These are phyloP conservation scores for Latrodectus geometricus DNA, from an alignment of 1,140 invertebrate species.

Conservation along the genomic window DNA sequence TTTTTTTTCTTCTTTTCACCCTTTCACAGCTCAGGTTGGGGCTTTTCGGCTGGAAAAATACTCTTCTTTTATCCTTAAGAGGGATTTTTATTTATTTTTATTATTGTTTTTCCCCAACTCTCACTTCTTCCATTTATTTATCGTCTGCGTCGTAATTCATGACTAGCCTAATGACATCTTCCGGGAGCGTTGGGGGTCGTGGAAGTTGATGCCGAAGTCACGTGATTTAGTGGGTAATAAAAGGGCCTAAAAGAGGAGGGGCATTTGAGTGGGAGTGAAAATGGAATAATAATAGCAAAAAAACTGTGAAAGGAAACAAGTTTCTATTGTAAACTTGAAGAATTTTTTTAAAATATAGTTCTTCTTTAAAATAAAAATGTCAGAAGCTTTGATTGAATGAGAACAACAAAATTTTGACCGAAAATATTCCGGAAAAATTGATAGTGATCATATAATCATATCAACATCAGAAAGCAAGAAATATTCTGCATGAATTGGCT, in stretches of 20 bases:
- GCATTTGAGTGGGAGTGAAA: not conserved
- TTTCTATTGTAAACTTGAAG: too few species aligned
- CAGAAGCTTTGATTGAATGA: too few species aligned
- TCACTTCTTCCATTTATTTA: slow-evolving; percentile 22
- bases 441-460: too few species aligned
- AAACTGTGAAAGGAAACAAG: not conserved
- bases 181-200: not conserved
- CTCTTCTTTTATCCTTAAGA: not conserved
- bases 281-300: not conserved
- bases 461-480: too few species aligned
- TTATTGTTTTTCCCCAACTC: not conserved
- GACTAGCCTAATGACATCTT: slow-evolving; percentile 34
- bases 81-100: not conserved
- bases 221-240: slow-evolving; percentile 40
- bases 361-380: too few species aligned
- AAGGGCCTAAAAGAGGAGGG: not conserved
- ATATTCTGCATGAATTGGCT: too few species aligned
- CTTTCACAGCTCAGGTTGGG: not conserved
- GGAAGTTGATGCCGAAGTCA: slow-evolving; percentile 26
- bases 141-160: slow-evolving; percentile 36
- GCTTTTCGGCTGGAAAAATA: not conserved
- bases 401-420: too few species aligned
- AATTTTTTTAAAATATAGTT: too few species aligned
- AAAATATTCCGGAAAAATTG: too few species aligned
- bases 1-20: not conserved